phyloP scores from a whole-genome alignment of 2,797 vertebrate species.

The Hemibagrus guttatus region DNA sequence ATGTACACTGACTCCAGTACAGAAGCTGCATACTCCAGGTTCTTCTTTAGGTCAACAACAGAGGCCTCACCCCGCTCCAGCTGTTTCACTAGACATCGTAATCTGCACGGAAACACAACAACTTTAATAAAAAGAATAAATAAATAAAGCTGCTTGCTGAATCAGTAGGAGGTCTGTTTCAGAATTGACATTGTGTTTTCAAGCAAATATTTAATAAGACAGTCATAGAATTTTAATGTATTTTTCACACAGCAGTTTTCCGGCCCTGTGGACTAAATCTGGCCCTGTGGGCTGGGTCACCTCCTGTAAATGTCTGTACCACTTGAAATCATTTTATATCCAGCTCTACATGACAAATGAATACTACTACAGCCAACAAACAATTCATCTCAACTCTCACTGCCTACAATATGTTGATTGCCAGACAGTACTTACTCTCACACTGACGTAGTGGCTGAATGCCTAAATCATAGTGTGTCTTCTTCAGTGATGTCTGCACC shows the following conservation, averaged over 20 bases:
- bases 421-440: neutral
- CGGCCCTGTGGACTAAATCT: neutral
- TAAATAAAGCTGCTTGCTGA: neutral
- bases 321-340: neutral
- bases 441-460: neutral
- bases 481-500: neutral
- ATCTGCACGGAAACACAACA: slow-evolving; percentile 61
- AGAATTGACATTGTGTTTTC: slow-evolving; percentile 1
- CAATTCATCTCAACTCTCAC: neutral
- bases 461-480: slow-evolving; percentile 16
- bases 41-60: slow-evolving; percentile 85
- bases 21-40: slow-evolving; percentile 86
- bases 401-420: neutral
- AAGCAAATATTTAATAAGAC: slow-evolving; percentile 1
- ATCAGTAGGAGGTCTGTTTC: neutral
- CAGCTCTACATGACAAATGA: neutral
- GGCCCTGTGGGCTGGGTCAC: neutral
- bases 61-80: slow-evolving; percentile 86
- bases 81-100: slow-evolving; percentile 85
- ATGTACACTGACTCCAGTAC: slow-evolving; percentile 88
- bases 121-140: neutral
- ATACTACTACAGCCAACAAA: neutral
- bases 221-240: neutral
- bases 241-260: neutral
- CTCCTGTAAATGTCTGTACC: neutral